A percentile compares a stretch with the other conserved stretches of the same genome.
Conservation (phyloP, 2,797 vertebrate species). For the Eulemur mongoz region DNA sequence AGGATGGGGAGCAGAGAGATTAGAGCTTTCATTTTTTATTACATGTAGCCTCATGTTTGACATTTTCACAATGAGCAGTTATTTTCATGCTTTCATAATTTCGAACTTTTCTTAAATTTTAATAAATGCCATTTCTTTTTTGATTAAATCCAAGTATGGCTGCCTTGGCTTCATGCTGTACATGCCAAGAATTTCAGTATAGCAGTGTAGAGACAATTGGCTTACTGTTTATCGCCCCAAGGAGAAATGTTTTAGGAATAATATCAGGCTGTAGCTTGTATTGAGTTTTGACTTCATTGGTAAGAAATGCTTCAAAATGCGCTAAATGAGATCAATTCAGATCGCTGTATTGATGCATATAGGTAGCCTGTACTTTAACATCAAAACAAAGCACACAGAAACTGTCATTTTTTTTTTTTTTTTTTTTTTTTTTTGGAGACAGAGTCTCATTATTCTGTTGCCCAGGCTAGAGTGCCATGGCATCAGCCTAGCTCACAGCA, state of each 20-base stretch:
- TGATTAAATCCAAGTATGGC: background rate
- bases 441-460: too few species aligned
- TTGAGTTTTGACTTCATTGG: background rate
- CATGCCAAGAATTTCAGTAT: background rate
- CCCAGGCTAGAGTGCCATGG: too few species aligned
- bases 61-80: background rate
- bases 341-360: background rate
- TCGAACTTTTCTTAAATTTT: background rate
- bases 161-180: background rate
- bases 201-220: background rate
- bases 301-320: background rate
- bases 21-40: background rate
- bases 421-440: too few species aligned
- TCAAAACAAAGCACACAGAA: background rate
- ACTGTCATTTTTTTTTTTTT: background rate
- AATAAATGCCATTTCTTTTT: background rate
- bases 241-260: background rate
- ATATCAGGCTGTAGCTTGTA: background rate
- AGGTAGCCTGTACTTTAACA: background rate
- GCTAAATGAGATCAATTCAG: background rate
- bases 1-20: background rate
- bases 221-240: background rate
- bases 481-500: too few species aligned
- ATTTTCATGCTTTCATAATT: background rate
- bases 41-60: background rate